A percentile compares a stretch with the other conserved stretches of the same genome.
phyloP scores from a whole-genome alignment of 2,797 vertebrate species.

The Sebastes variabilis region DNA sequence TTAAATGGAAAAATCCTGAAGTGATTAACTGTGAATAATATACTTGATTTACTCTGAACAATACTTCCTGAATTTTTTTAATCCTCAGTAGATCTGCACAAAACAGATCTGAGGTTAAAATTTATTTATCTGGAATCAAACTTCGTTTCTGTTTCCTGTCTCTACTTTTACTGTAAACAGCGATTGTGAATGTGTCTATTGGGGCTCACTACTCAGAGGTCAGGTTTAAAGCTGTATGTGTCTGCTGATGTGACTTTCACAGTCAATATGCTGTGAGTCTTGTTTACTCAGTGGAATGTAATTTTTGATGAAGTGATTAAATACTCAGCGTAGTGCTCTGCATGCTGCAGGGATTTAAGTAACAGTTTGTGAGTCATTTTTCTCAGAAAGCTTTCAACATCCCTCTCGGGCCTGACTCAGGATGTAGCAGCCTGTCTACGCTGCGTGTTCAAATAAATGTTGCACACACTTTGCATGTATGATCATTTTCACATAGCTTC shows the following conservation, averaged over 20 bases:
- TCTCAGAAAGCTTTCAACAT: conserved; percentile 40
- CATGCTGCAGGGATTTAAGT: conserved; percentile 28
- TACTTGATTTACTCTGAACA: not conserved
- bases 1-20: not conserved
- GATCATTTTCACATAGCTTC: not conserved
- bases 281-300: conserved; percentile 48
- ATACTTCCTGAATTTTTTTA: not conserved
- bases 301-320: conserved; percentile 47
- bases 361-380: conserved; percentile 52
- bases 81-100: not conserved
- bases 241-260: conserved; percentile 14
- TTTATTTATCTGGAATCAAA: not conserved
- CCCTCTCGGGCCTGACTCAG: conserved; percentile 4
- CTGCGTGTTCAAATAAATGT: conserved; percentile 2
- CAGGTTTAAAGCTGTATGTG: not conserved
- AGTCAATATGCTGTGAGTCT: not conserved
- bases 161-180: conserved; percentile 6
- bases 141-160: conserved; percentile 10
- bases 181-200: not conserved
- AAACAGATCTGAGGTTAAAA: not conserved
- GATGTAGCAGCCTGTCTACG: not conserved
- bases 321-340: not conserved
- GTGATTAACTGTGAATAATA: conserved; percentile 12
- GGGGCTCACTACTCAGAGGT: conserved; percentile 12
- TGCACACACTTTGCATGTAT: not conserved